A percentile compares a stretch with the other conserved stretches of the same genome.
These are phyloP conservation scores for Microctenopoma stevenorrisi DNA, from an alignment of 2,797 vertebrate genomes.

Conservation along the genomic window DNA sequence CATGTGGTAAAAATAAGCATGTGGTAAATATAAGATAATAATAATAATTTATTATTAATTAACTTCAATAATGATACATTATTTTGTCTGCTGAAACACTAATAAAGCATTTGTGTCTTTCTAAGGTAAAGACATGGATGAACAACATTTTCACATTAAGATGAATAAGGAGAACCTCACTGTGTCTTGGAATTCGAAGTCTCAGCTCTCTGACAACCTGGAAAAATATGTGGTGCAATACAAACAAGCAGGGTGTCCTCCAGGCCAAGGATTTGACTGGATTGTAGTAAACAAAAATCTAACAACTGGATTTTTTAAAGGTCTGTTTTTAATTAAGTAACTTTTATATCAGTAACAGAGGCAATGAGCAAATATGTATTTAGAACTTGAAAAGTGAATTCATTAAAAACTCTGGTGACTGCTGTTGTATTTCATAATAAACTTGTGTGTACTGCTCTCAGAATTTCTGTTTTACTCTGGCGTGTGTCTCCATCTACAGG, in stretches of 20 bases:
- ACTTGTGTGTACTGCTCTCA: not conserved
- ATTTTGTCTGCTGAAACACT: not conserved
- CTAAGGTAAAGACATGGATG: conserved; percentile 44
- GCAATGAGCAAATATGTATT: not conserved
- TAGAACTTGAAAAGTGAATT: not conserved
- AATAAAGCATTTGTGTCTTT: conserved; percentile 25
- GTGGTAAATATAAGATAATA: too few relatives aligned
- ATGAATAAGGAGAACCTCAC: conserved; percentile 57
- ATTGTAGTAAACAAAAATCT: conserved; percentile 65
- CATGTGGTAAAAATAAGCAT: too few relatives aligned
- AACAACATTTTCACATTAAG: conserved; percentile 22
- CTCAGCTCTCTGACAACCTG: conserved; percentile 19
- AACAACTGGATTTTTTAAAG: conserved; percentile 57
- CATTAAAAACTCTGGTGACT: too few relatives aligned
- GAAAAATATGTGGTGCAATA: conserved; percentile 79
- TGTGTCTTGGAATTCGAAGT: conserved; percentile 68
- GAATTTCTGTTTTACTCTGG: conserved; percentile 5
- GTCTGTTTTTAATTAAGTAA: conserved; percentile 58
- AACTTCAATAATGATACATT: not conserved
- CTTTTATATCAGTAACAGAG: not conserved
- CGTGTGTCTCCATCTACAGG: conserved; percentile 80
- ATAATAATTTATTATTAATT: too few relatives aligned
- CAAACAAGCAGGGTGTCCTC: conserved; percentile 56
- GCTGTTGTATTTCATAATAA: too few relatives aligned
- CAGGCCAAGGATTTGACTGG: conserved; percentile 72